phyloP scores from a whole-genome alignment of 1,140 invertebrate species.

The Saccostrea glomerata region DNA sequence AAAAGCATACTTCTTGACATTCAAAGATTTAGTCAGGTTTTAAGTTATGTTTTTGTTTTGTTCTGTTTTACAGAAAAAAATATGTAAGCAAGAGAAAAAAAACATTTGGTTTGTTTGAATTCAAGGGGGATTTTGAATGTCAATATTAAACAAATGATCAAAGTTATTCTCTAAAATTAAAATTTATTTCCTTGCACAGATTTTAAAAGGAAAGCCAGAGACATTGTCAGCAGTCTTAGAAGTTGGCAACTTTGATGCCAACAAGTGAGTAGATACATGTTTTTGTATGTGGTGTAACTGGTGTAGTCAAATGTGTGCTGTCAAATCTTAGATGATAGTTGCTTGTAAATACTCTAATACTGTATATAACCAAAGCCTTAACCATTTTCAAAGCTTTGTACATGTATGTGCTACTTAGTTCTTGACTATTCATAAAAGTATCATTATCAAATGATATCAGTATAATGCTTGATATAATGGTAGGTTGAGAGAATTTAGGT shows the following conservation, averaged over 20 bases:
- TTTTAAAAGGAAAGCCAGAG: constrained; percentile 77
- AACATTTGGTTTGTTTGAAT: too few species aligned
- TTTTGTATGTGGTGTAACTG: constrained; percentile 27
- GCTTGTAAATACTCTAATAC: not conserved
- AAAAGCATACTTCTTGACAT: too few species aligned
- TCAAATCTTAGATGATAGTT: not conserved
- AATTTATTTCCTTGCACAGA: constrained; percentile 65
- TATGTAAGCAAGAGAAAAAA: too few species aligned
- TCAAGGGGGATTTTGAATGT: not conserved
- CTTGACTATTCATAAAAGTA: too few species aligned
- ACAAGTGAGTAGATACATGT: constrained; percentile 73
- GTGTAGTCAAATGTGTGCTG: not conserved
- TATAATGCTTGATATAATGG: too few species aligned
- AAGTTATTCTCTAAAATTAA: not conserved
- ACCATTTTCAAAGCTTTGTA: not conserved
- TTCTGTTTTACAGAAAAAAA: too few species aligned
- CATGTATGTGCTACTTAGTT: not conserved
- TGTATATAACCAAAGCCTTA: not conserved
- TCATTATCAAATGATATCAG: too few species aligned
- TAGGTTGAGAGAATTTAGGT: too few species aligned
- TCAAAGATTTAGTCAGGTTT: too few species aligned
- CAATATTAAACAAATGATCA: not conserved
- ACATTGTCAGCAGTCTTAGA: constrained; percentile 77
- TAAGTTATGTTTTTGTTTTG: too few species aligned
- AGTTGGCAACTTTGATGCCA: constrained; percentile 78